Base-by-base conservation (phyloP, 2,113 vertebrate genomes). In the Chaetodon auriga region DNA sequence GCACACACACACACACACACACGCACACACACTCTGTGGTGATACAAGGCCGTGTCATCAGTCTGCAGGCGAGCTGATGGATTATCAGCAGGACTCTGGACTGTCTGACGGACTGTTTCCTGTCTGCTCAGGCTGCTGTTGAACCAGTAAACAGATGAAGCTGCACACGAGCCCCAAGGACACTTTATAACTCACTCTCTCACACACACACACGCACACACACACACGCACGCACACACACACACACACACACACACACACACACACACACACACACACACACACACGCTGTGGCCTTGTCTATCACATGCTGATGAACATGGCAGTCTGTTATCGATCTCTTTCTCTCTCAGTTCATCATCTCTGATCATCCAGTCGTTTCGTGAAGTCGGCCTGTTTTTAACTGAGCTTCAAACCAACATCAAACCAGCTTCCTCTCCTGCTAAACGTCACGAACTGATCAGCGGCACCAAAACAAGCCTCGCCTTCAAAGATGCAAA, bases 91-190 rank as follows among this genome's bases (percentile, higher is more conserved):
- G 19, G 54, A 25, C 68, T 55, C 61, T 4, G 71, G 43, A 68
- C 36, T 43, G 65, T 74, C 68, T 78, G 61, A 62, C 30, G 38
- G 74, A 78, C 73, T 68, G 84, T 74, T 88, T 87, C 81, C 82
- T 82, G 87, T 87, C 78, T 74, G 75, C 63, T 54, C 35, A 49
- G 15, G 58, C 63, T 15, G 72, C 48, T 53, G 58, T 46, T 72
- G 15, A 72, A 85, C 64, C 69, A 82, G 74, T 74, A 74, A 82
- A 87, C 80, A 72, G 78, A 87, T 85, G 88, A 87, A 83, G 78
- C 69, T 30, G 58, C 78, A 76, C 80, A 80, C 1, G 46, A 78
- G 64, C 49, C 74, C 25, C 84, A 87, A 85, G 84, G 85, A 71
- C 82, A 38, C 60, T 7, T 49, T 13, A 66, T 14, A 30, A 73